A percentile compares a stretch with the other conserved stretches of the same genome.
These are phyloP conservation scores for Bhutanitis thaidina DNA, from an alignment of 2,888 invertebrate species.

Conservation along the genomic window DNA sequence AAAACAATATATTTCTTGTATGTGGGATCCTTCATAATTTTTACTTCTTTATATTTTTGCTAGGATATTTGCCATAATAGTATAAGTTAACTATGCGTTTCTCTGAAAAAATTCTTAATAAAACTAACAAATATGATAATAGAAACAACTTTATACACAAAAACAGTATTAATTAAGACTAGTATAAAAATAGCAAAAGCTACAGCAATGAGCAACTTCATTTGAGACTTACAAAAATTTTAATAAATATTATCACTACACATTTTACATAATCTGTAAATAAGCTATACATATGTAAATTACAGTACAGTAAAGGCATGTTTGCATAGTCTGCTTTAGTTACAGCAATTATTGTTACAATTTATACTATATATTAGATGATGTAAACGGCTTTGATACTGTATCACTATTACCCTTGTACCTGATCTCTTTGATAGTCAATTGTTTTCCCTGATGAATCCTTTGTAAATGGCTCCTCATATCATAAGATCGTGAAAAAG, in stretches of 20 bases:
- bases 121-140: constrained; percentile 23
- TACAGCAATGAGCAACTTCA: constrained; percentile 65
- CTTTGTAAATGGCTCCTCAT: constrained; percentile 81
- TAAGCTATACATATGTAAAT: constrained; percentile 10
- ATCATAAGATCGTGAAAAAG: constrained; percentile 82
- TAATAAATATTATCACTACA: constrained; percentile 27
- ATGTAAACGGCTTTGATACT: constrained; percentile 61
- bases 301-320: constrained; percentile 31
- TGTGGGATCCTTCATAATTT: no score
- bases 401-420: constrained; percentile 65
- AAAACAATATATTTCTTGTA: no score
- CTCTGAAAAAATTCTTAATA: not conserved
- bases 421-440: constrained; percentile 73
- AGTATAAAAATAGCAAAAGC: constrained; percentile 77
- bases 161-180: constrained; percentile 66
- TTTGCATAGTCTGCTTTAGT: constrained; percentile 45
- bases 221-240: constrained; percentile 57
- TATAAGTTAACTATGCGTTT: no score
- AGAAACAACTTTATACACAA: constrained; percentile 58
- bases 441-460: constrained; percentile 79
- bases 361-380: constrained; percentile 59
- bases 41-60: no score
- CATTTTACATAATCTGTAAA: constrained; percentile 11
- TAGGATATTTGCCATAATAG: no score
- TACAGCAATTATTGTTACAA: constrained; percentile 36